Base-by-base conservation (phyloP, 2,888 invertebrate species). In the Hipparchia sbordonii region DNA sequence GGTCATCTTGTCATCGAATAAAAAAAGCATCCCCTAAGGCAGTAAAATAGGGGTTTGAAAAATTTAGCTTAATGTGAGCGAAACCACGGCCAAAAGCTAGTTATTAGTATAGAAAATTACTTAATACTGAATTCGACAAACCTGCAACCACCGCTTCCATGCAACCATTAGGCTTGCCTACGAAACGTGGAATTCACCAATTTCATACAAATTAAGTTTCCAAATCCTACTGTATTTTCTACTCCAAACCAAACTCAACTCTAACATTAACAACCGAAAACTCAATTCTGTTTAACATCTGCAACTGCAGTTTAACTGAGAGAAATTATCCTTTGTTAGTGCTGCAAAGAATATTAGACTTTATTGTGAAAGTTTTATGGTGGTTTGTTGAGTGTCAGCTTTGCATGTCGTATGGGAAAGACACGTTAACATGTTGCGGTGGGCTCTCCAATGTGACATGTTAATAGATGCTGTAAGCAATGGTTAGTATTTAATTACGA, bases 181-280 rank as follows among this genome's bases (percentile, higher is more conserved):
- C 66, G 48, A 54, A 52, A 66, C 39, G 65, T 54, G 33, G 66
- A 39, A 66, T 66, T 66, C 66, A n/a, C 66, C 66, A 66, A 66
- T 66, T 66, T 39, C 54, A 54, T 39, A 54, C 39, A n/a, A 66
- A 66, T 66, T 66, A 12, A 52, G 33, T 66, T 66, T 54, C 66
- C 23, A 52, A 54, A n/a, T 8, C 66, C 66, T 1, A 66, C 54
- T 39, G 54, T 1, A 39, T 66, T 54, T 33, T 13, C n/a, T 7
- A 66, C 6, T n/a, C 3, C 39, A 66, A 39, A 3, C 33, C 39
- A 66, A 39, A 54, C 7, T 52, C 39, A 66, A 66, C 66, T 54
- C 54, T 54, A 39, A 54, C 12, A n/a, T 0, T 0, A 8, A 0
- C 2, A 7, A 1, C 2, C 7, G 39, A 54, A n/a, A 66, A 45